Evolutionary conservation across 2,888 invertebrate genomes (phyloP).

Genomic region (Herminia tarsipennalis): DNA sequence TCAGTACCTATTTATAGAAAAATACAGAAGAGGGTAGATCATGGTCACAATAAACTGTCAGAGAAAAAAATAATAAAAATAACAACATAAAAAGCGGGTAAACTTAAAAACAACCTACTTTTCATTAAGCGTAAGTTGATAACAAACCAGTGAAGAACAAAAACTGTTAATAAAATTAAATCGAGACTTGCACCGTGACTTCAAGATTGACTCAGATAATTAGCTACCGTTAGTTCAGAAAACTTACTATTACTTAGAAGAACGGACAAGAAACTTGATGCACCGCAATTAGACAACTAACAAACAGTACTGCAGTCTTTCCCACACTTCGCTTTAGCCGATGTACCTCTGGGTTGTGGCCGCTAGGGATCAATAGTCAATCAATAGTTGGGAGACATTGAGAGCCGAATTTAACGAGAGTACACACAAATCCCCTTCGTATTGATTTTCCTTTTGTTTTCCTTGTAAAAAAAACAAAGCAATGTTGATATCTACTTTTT

Average conservation of each 20-base stretch:
- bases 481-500: no score
- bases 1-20: no score
- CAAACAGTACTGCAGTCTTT: constrained; percentile 1
- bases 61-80: no score
- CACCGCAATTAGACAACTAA: background rate
- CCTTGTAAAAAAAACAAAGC: no score
- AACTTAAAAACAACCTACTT: no score
- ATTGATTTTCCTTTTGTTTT: constrained; percentile 19
- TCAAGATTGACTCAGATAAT: background rate
- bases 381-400: constrained; percentile 18
- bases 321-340: background rate
- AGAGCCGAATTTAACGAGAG: constrained; percentile 25
- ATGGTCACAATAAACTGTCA: no score
- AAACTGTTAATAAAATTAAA: no score
- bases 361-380: constrained; percentile 32
- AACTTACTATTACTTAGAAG: background rate
- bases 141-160: no score
- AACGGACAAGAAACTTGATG: background rate
- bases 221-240: background rate
- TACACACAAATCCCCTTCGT: constrained; percentile 30
- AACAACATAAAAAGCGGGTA: no score
- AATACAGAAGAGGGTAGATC: no score
- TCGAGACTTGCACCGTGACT: no score
- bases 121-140: no score
- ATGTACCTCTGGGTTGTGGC: constrained; percentile 23